Evolutionary conservation across 2,888 invertebrate genomes (phyloP), one percentile per base, ranked within the genome.

Genomic region (Antitype chi): DNA sequence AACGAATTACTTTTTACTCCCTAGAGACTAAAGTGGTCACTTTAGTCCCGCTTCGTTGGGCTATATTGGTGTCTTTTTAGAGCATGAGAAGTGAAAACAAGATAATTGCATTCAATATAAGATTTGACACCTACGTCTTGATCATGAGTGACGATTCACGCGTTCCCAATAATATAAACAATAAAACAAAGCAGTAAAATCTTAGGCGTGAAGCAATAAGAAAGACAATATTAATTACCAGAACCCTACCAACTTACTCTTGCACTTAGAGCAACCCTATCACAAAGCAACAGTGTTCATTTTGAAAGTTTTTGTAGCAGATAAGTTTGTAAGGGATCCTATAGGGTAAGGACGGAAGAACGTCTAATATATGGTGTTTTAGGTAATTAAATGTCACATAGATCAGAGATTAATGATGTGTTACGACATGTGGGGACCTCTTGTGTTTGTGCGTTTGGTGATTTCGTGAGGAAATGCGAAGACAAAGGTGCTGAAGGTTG

Each of bases 331-430:
- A 88, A 89, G 89, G 86, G 79, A 80, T 91, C 90, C 91, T 91
- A 90, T 91, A 91, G 92, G 93, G 92, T 89, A 88, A 89, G 92
- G 92, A 93, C 94, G 96, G 96, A 96, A 96, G 96, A 95, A 95
- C 93, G 92, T 91, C 91, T 93, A 95, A 96, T 96, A 96, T 96
- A 96, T 96, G 95, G 95, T 96, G 95, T 96, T 96, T 95, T 96
- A 95, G 96, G 96, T 96, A 96, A 96, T 96, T 96, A 96, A 96
- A 96, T 96, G 96, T 96, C 96, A 95, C 96, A 96, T 96, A 95
- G 94, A 96, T 96, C 96, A 95, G 94, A 95, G 95, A 96, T 96
- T 96, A 96, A 96, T 96, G 96, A 96, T 94, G 95, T 96, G 96
- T 96, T 95, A 94, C 96, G 95, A 93, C 88, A 87, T 92, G 92